These are phyloP conservation scores for Tangara arthus DNA, from an alignment of 2,797 vertebrate genomes.

Conservation along the genomic window DNA sequence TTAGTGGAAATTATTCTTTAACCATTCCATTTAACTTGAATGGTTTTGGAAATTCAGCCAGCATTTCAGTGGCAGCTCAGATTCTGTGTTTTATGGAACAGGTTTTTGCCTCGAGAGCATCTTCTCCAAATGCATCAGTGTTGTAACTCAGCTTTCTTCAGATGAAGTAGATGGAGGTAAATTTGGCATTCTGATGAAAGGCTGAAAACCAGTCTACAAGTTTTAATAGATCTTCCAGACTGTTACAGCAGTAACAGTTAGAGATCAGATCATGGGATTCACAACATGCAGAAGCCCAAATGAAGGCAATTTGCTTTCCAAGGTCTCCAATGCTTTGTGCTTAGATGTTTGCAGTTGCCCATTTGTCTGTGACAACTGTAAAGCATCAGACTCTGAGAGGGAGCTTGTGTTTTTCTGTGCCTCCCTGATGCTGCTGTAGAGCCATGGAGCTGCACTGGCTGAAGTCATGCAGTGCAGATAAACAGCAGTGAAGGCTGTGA, in stretches of 20 bases:
- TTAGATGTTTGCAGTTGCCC: background rate
- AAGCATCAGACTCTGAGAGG: background rate
- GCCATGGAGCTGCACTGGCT: background rate
- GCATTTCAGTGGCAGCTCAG: background rate
- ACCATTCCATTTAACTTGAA: slow-evolving; percentile 34
- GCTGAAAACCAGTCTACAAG: background rate
- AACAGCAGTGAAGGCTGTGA: background rate
- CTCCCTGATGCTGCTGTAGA: background rate
- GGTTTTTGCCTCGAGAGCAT: slow-evolving; percentile 34
- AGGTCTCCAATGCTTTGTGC: background rate
- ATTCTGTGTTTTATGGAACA: slow-evolving; percentile 28
- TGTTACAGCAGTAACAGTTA: background rate
- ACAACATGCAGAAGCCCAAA: background rate
- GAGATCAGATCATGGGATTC: background rate
- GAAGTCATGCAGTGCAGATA: background rate
- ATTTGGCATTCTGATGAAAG: background rate
- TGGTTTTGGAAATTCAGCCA: slow-evolving; percentile 22
- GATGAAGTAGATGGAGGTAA: background rate
- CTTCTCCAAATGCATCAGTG: background rate
- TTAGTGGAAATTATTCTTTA: slow-evolving; percentile 36
- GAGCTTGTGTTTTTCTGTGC: background rate
- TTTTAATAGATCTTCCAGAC: background rate
- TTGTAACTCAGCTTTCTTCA: slow-evolving; percentile 25
- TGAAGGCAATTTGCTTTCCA: background rate
- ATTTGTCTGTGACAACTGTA: background rate